Conservation (phyloP, 2,113 vertebrate species). For the Dromiciops gliroides region DNA sequence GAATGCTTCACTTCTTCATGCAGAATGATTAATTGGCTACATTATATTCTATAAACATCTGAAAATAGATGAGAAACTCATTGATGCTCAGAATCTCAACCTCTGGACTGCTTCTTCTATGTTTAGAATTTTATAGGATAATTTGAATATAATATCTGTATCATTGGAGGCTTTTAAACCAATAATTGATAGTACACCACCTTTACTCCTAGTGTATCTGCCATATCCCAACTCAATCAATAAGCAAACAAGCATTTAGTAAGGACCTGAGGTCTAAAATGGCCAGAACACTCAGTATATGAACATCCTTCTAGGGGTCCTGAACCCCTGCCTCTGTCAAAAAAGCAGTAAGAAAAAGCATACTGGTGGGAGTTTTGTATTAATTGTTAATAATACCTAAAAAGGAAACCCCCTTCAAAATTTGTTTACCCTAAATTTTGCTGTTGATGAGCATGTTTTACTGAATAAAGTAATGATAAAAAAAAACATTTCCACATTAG, state of each 20-base stretch:
- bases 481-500: too few relatives aligned
- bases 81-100: neutral
- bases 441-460: neutral
- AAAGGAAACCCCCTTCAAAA: neutral
- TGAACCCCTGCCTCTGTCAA: neutral
- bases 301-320: neutral
- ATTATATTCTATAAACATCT: neutral
- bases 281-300: neutral
- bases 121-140: neutral
- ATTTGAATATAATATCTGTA: neutral
- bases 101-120: neutral
- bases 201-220: too few relatives aligned
- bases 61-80: neutral
- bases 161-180: neutral
- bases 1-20: neutral
- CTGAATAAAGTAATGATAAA: neutral
- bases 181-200: too few relatives aligned
- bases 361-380: neutral
- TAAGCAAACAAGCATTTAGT: neutral
- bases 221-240: neutral
- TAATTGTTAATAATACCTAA: neutral
- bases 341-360: neutral
- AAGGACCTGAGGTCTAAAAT: neutral
- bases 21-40: neutral
- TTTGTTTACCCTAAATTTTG: neutral